A percentile compares a stretch with the other conserved stretches of the same genome.
Evolutionary conservation across 2,888 invertebrate species (phyloP).

Genomic region (Oxyteleia sp.): DNA sequence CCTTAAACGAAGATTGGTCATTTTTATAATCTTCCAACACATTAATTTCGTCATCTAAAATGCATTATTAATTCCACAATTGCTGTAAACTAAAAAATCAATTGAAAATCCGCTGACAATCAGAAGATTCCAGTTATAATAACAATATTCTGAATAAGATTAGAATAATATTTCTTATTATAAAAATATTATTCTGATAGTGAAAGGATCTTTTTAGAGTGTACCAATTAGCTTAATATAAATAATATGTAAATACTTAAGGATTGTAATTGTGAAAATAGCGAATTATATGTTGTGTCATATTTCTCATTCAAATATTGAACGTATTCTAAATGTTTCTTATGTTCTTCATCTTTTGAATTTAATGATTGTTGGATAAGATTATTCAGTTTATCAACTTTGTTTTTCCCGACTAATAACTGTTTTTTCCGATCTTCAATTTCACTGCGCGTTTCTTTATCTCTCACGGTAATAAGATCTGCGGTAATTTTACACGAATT

Average conservation of each 20-base stretch:
- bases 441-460: constrained; percentile 76
- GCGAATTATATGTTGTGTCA: constrained; percentile 73
- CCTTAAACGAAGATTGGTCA: constrained; percentile 71
- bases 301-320: constrained; percentile 76
- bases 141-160: no score
- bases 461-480: constrained; percentile 57
- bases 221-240: no score
- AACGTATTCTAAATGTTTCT: constrained; percentile 73
- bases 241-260: no score
- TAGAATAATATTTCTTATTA: no score
- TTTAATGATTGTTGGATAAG: constrained; percentile 68
- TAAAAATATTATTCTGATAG: no score
- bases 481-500: constrained; percentile 68
- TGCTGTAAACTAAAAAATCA: no score
- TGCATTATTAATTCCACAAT: no score
- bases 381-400: constrained; percentile 73
- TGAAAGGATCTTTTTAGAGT: no score
- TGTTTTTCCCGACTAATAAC: constrained; percentile 59
- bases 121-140: no score
- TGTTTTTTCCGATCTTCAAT: constrained; percentile 77
- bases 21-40: constrained; percentile 82
- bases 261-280: constrained; percentile 80
- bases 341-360: constrained; percentile 70
- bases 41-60: constrained; percentile 83
- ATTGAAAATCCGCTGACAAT: no score